Evolutionary conservation across 2,113 vertebrate genomes (phyloP), one percentile per base, ranked within the genome.

Genomic region (Orientallactaga bullata): DNA sequence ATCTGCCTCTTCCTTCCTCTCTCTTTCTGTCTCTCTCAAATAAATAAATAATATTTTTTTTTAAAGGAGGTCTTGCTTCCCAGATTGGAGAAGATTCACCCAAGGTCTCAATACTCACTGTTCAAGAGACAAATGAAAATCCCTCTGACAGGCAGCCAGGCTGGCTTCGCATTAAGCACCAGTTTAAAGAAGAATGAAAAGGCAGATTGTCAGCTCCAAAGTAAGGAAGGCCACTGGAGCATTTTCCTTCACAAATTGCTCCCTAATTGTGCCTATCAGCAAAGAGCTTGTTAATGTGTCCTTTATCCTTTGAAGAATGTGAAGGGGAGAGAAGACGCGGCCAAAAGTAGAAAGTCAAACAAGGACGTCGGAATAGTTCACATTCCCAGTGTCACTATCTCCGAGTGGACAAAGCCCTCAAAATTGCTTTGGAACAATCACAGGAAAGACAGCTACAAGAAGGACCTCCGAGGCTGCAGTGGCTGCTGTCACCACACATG

Each of bases 331-430:
- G 94, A 79, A 79, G 88, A 79, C 39, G 71, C 26, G 73, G 92
- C 81, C 77, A 82, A 76, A 92, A 95, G 95, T 20, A 93, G 95
- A 96, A 96, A 96, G 91, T 82, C 95, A 95, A 97, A 96, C 96
- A 94, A 89, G 88, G 58, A 84, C 85, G 77, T n/a, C 88, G 66
- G 78, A 93, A 95, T 96, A 72, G 74, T 95, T 96, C 9, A 61
- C 95, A 96, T 95, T 96, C 96, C 82, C 87, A 17, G 90, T 13
- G 90, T 30, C 30, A 15, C 90, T 5, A 28, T 42, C 90, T 77
- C 74, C 91, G 30, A 82, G 60, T 37, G 9, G 78, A 92, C 90
- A 96, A 94, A 96, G 95, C 88, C 92, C 69, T 90, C 83, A 85
- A 74, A 58, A 65, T 79, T 10, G 93, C 72, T 86, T 84, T 51